Base-by-base conservation (phyloP, 2,797 vertebrate species). In the Danio choprae region DNA sequence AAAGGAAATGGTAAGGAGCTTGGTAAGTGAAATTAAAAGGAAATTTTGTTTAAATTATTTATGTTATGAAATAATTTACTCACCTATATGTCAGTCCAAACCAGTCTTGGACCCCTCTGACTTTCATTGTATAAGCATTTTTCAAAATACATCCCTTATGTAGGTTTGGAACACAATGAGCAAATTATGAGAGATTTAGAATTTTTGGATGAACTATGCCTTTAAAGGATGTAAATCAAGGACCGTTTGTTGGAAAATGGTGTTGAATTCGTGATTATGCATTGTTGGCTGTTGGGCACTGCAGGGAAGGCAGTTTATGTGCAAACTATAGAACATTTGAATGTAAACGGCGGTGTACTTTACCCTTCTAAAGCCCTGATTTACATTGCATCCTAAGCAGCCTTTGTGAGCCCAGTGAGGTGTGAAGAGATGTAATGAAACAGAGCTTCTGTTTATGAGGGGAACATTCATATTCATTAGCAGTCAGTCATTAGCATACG, bases 391-490 rank as follows among this genome's bases (percentile, higher is more conserved):
- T 95, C 93, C 93, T 81, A 90, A 91, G 91, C 93, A 92, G 95
- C 92, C 95, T 95, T 93, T 94, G 91, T 72, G 70, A 11, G 88
- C 88, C 86, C 92, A 83, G 91, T 15, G 94, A 95, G 92, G 92
- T 95, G 95, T 95, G 94, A 94, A 96, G 94, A 92, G 92, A 93
- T 92, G 93, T 94, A 95, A 96, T 95, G 95, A 94, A 94, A 95
- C 92, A 55, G 92, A 85, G 91, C 90, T 92, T 92, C 83, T 83
- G 68, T 84, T 91, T 88, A 91, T 92, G 94, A 94, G 86, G 92
- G 87, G 89, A 77, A 81, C 89, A 96, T 97, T 95, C 95, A 94
- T 96, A 96, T 96, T 97, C 95, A 97, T 97, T 95, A 96, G 93
- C 85, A 91, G 87, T 79, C 88, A 72, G 55, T 74, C 93, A 91